Percentiles rank a stretch among this genome's conserved stretches.
Evolutionary conservation across 2,888 invertebrate species (phyloP).

Genomic region (Lymantria monacha): DNA sequence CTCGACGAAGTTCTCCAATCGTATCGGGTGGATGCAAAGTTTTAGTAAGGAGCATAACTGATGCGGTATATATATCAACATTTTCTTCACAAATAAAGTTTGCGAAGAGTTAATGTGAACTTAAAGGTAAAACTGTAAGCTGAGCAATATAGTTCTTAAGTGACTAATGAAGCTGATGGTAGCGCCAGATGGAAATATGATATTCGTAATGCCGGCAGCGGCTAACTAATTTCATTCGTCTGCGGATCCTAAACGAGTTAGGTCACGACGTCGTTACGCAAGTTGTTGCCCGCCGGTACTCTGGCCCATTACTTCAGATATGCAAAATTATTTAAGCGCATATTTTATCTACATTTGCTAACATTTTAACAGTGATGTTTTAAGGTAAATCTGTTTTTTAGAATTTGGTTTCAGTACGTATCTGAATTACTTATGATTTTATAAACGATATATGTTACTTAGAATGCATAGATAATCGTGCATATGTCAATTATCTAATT

Average conservation of each 20-base stretch:
- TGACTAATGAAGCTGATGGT: slow-evolving; percentile 46
- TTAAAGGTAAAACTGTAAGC: slow-evolving; percentile 5
- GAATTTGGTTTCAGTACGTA: too few species aligned
- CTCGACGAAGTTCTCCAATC: slow-evolving; percentile 59
- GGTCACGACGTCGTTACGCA: slow-evolving; percentile 50
- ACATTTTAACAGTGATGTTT: slow-evolving; percentile 16
- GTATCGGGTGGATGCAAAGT: slow-evolving; percentile 36
- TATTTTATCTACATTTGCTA: slow-evolving; percentile 30
- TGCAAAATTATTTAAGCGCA: slow-evolving; percentile 35
- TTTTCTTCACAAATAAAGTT: slow-evolving; percentile 5
- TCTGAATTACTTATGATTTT: too few species aligned
- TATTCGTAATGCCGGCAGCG: slow-evolving; percentile 71
- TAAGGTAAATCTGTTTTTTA: too few species aligned
- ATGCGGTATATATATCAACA: slow-evolving; percentile 12
- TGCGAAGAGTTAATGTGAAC: slow-evolving; percentile 1
- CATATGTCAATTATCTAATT: too few species aligned
- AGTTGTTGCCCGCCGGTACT: slow-evolving; percentile 30
- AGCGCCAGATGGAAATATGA: slow-evolving; percentile 70
- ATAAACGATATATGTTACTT: too few species aligned
- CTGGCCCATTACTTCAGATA: slow-evolving; percentile 34
- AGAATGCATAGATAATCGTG: too few species aligned
- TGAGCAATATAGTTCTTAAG: slow-evolving; percentile 15
- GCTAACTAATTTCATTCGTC: slow-evolving; percentile 75
- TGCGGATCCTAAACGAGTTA: slow-evolving; percentile 75
- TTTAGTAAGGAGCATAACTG: slow-evolving; percentile 20